A percentile compares a stretch with the other conserved stretches of the same genome.
phyloP scores from a whole-genome alignment of 2,888 invertebrate species.

The Epinotia nisella region DNA sequence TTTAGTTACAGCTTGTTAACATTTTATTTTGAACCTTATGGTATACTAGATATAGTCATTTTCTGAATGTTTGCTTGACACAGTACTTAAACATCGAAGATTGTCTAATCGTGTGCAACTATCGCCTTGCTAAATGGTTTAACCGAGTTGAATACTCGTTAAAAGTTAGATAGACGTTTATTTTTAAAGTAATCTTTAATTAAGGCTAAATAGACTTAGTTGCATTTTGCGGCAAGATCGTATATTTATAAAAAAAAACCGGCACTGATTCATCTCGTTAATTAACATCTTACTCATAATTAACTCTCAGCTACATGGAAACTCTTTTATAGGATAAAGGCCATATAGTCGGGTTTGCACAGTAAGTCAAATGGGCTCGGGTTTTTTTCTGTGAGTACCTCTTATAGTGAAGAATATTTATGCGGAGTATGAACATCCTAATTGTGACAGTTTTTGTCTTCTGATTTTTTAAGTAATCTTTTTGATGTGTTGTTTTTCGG shows the following conservation, averaged over 20 bases:
- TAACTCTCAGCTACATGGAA: neutral
- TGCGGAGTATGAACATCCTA: too few species aligned
- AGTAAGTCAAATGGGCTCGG: too few species aligned
- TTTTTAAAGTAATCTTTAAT: conserved; percentile 18
- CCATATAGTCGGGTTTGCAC: too few species aligned
- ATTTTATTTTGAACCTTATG: neutral
- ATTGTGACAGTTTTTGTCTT: too few species aligned
- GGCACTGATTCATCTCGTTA: neutral
- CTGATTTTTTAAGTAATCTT: too few species aligned
- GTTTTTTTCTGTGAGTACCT: too few species aligned
- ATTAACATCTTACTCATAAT: conserved; percentile 10
- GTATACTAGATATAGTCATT: neutral
- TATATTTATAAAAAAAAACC: conserved; percentile 1
- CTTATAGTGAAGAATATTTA: too few species aligned
- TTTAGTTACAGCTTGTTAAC: neutral
- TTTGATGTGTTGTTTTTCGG: too few species aligned
- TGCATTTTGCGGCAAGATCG: neutral
- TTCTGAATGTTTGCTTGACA: neutral
- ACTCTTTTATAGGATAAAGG: neutral
- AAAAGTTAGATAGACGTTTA: conserved; percentile 1
- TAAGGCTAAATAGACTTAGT: conserved; percentile 1
- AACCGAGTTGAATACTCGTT: conserved; percentile 10
- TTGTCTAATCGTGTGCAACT: neutral
- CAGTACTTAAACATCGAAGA: neutral
- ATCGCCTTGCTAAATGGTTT: conserved; percentile 21